A percentile compares a stretch with the other conserved stretches of the same genome.
Conservation (phyloP, 2,113 vertebrate species). For the Scomber scombrus region DNA sequence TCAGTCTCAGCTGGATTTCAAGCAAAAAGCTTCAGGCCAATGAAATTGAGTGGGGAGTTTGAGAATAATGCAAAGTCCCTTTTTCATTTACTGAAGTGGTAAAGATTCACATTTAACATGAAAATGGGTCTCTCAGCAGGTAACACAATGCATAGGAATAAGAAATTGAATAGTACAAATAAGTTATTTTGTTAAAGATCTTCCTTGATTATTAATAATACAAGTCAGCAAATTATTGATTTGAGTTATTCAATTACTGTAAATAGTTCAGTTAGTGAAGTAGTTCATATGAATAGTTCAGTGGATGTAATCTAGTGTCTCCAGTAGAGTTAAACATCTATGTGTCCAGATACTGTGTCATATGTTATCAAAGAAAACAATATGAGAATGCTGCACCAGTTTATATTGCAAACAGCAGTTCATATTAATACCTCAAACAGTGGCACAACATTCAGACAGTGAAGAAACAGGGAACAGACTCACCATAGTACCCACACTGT, state of each 20-base stretch:
- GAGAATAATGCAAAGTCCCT: constrained; percentile 61
- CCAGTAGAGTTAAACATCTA: background rate
- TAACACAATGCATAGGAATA: constrained; percentile 36
- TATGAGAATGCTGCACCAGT: background rate
- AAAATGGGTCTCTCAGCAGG: constrained; percentile 35
- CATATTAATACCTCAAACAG: background rate
- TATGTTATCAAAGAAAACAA: background rate
- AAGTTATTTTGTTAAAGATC: background rate
- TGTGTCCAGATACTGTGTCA: background rate
- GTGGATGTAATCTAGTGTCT: background rate
- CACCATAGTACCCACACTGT: constrained; percentile 97
- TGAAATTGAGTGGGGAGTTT: constrained; percentile 64
- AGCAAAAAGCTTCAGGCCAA: constrained; percentile 54
- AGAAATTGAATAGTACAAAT: background rate
- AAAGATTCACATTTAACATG: constrained; percentile 63
- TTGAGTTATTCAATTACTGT: background rate
- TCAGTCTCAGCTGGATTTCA: constrained; percentile 48
- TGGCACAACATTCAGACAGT: background rate
- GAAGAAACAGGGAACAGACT: constrained; percentile 68
- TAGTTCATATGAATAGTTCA: background rate
- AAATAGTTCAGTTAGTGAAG: background rate
- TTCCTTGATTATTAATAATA: background rate
- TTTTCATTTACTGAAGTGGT: constrained; percentile 77
- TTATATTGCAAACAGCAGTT: background rate
- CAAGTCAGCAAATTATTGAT: background rate